These are phyloP conservation scores for Shargacucullia verbasci DNA, from an alignment of 2,888 invertebrate genomes.

Conservation along the genomic window DNA sequence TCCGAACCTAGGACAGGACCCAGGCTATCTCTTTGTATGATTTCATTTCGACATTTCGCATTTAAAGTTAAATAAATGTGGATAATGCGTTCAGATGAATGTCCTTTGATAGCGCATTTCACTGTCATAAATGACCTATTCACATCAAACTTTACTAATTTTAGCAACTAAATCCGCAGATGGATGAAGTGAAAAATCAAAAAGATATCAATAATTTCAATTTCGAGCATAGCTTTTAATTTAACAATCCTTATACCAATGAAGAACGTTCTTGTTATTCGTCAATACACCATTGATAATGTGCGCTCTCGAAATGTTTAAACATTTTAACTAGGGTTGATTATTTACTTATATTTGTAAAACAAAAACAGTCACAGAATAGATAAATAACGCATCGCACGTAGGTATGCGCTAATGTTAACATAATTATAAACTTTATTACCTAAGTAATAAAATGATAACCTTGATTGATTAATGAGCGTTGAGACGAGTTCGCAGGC, in stretches of 20 bases:
- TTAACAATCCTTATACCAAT: background rate
- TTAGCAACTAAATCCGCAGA: too few species aligned
- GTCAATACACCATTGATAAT: slow-evolving; percentile 32
- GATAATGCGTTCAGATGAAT: too few species aligned
- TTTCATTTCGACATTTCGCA: too few species aligned
- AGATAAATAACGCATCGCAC: slow-evolving; percentile 22
- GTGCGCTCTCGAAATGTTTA: slow-evolving; percentile 13
- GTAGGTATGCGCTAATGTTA: slow-evolving; percentile 43
- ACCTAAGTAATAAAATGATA: slow-evolving; percentile 40
- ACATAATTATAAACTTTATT: slow-evolving; percentile 39
- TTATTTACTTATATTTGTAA: slow-evolving; percentile 11
- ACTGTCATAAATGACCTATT: too few species aligned
- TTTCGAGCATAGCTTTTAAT: too few species aligned
- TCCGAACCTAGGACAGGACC: too few species aligned
- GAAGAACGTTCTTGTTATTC: slow-evolving; percentile 14
- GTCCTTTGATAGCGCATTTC: too few species aligned
- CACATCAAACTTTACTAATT: too few species aligned
- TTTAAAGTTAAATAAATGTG: too few species aligned
- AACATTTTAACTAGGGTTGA: slow-evolving; percentile 11
- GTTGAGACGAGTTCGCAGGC: slow-evolving; percentile 30
- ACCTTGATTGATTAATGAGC: slow-evolving; percentile 54
- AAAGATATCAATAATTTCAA: too few species aligned
- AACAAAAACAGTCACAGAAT: slow-evolving; percentile 17
- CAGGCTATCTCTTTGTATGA: too few species aligned
- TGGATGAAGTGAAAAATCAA: too few species aligned